Evolutionary conservation across 2,113 vertebrate species (phyloP), one percentile per base, ranked within the genome.

Genomic region (Megaceryle torquata): DNA sequence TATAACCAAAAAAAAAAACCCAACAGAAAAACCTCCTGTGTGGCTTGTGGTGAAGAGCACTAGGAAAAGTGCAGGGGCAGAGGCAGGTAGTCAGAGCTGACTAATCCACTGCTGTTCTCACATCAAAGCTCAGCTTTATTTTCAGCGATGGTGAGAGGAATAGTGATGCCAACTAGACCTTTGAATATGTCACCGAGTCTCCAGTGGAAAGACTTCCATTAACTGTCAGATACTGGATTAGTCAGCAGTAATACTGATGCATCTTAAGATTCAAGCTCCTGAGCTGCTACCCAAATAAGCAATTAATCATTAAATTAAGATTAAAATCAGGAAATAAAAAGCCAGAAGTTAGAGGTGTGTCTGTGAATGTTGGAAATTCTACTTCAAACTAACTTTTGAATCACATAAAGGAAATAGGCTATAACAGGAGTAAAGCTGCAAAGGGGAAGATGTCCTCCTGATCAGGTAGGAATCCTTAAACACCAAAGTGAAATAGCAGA

Each of bases 211-310:
- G 59, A 20, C 11, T 91, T 76, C 29, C 63, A 64, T 82, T 68
- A 68, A 37, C 48, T 64, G 22, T 64, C 71, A 90, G 63, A 13
- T 35, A 16, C 33, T 43, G 68, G 35, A 72, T 48, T 50, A 72
- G 76, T 46, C 68, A 92, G 82, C 77, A 92, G 41, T 64, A 65
- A 51, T 13, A 13, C 75, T 72, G 86, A 65, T 43, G 50, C 33
- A 67, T 53, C 63, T 69, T 37, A 15, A 72, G 68, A 44, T 4
- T 41, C 44, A 61, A 10, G 20, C 6, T 65, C 35, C 86, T 80
- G 76, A 95, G 54, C 80, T 91, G 50, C 68, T 77, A 31, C 71
- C 68, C 83, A 92, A 96, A 92, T 35, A 80, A 80, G 39, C 37
- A 88, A 35, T 81, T 86, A 65, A 9, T 88, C 68, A n/a, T 22